Conservation (phyloP, 2,797 vertebrate genomes). For the Hafferia zeledoni region DNA sequence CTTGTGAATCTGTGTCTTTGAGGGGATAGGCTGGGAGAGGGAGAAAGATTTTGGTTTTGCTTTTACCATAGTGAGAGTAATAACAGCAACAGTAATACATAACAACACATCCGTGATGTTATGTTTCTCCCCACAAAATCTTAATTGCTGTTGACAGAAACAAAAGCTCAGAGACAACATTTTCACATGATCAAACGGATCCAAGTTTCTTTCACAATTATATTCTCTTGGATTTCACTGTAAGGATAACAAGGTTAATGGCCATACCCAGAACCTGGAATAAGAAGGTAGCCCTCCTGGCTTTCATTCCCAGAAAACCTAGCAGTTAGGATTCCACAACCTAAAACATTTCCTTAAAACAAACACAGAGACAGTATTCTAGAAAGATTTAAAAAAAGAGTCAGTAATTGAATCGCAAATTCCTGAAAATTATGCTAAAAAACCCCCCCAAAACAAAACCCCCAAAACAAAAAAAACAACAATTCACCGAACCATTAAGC, state of each 20-base stretch:
- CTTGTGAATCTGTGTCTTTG: neutral
- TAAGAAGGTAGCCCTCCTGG: neutral
- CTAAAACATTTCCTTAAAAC: neutral
- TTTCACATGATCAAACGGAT: neutral
- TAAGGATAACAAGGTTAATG: neutral
- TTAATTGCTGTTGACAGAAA: neutral
- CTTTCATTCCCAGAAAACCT: neutral
- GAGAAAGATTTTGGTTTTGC: neutral
- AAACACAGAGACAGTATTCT: neutral
- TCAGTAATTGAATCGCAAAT: neutral
- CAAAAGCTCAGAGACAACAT: neutral
- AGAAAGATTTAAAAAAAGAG: neutral
- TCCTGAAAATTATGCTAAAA: neutral
- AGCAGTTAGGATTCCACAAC: neutral
- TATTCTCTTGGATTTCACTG: neutral
- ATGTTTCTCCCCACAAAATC: neutral
- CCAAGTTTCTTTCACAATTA: neutral
- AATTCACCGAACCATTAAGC: neutral
- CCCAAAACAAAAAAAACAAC: neutral
- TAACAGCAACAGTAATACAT: neutral
- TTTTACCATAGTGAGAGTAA: neutral
- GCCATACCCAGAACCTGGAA: neutral
- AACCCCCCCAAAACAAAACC: neutral
- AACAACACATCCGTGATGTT: neutral
- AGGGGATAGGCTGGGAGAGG: neutral